phyloP scores from a whole-genome alignment of 2,113 vertebrate genomes.

The Aspiorhynchus laticeps region DNA sequence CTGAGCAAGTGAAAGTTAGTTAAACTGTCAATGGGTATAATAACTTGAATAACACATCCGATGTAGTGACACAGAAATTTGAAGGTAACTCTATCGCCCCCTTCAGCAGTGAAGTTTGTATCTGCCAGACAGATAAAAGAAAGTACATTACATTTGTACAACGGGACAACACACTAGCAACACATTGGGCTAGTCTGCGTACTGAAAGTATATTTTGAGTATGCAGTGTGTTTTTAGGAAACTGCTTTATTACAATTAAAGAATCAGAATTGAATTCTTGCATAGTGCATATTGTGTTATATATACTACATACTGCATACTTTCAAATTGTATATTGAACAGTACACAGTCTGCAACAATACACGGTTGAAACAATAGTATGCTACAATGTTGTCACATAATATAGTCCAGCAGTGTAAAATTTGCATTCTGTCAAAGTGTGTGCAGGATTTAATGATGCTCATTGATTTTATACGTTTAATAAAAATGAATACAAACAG shows the following conservation, averaged over 20 bases:
- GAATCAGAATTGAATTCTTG: not conserved
- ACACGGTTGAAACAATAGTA: not conserved
- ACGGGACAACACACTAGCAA: not conserved
- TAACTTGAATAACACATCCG: not conserved
- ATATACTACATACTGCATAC: not conserved
- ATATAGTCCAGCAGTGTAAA: not conserved
- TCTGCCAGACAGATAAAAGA: not conserved
- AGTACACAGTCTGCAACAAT: not conserved
- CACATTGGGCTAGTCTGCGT: not conserved
- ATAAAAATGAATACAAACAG: not conserved
- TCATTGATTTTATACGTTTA: too few species aligned
- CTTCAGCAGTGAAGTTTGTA: not conserved
- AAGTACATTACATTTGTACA: not conserved
- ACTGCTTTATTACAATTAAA: not conserved
- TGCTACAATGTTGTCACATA: not conserved
- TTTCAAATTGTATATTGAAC: not conserved
- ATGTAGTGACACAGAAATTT: not conserved
- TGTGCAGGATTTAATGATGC: not conserved
- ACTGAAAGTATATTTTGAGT: not conserved
- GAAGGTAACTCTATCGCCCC: not conserved
- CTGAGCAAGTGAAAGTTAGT: conserved; percentile 17
- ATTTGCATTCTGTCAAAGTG: not conserved
- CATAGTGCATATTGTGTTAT: not conserved
- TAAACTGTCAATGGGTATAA: not conserved
- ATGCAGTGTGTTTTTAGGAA: too few species aligned